A percentile compares a stretch with the other conserved stretches of the same genome.
Evolutionary conservation across 53 echinoderm and acorn worm genomes (phyloP).

Genomic region (Holothuria leucospilota): DNA sequence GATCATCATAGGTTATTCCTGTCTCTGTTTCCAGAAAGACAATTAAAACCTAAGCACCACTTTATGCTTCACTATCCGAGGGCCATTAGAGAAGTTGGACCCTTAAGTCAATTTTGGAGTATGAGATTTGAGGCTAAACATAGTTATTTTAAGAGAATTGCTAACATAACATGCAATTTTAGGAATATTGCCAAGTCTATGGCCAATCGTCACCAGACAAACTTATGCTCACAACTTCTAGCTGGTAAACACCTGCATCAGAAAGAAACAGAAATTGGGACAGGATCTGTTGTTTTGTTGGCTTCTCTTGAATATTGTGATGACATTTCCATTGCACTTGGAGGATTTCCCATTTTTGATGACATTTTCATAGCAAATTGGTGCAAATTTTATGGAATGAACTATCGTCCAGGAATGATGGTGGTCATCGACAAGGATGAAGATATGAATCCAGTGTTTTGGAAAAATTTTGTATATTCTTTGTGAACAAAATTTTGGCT

Average conservation of each 20-base stretch:
- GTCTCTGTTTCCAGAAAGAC: not conserved
- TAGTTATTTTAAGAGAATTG: slow-evolving; percentile 18
- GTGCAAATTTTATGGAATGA: slow-evolving; percentile 48
- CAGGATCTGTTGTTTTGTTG: slow-evolving; percentile 40
- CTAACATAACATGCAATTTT: slow-evolving; percentile 42
- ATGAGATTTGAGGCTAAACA: slow-evolving; percentile 47
- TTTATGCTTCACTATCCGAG: slow-evolving; percentile 18
- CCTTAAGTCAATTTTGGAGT: not conserved
- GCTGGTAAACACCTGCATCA: not conserved
- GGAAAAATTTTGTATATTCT: slow-evolving; percentile 53
- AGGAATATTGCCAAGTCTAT: slow-evolving; percentile 42
- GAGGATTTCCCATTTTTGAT: slow-evolving; percentile 50
- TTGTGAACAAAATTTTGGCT: not conserved
- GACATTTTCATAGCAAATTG: slow-evolving; percentile 64
- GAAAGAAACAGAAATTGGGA: slow-evolving; percentile 49
- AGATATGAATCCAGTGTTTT: slow-evolving; percentile 55
- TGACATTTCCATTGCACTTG: slow-evolving; percentile 16
- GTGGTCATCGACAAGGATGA: slow-evolving; percentile 53
- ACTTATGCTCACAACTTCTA: slow-evolving; percentile 33
- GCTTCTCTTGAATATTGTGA: slow-evolving; percentile 41
- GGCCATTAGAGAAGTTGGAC: slow-evolving; percentile 16
- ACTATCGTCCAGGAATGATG: slow-evolving; percentile 57
- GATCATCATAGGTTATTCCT: slow-evolving; percentile 49
- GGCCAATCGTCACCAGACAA: slow-evolving; percentile 34
- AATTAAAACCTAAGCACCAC: slow-evolving; percentile 11